These are phyloP conservation scores for Lasioglossum figueresi DNA, from an alignment of 2,888 invertebrate species.

Conservation along the genomic window DNA sequence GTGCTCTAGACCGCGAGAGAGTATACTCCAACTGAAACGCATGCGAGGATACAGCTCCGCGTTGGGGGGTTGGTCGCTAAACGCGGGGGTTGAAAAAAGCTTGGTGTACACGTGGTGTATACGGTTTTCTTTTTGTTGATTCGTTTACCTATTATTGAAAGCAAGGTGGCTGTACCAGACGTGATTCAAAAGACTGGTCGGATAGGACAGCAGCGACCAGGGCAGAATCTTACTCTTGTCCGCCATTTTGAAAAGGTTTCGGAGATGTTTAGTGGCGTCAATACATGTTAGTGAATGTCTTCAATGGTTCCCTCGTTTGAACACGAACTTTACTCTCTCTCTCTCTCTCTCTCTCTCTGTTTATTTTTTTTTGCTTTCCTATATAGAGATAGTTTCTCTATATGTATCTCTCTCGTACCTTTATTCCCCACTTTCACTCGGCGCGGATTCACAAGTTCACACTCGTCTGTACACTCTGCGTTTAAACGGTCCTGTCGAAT, in stretches of 20 bases:
- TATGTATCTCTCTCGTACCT: conserved; percentile 59
- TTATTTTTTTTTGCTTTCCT: conserved; percentile 1
- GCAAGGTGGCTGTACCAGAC: conserved; percentile 82
- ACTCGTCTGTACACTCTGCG: conserved; percentile 29
- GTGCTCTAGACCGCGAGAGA: not conserved
- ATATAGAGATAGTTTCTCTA: conserved; percentile 24
- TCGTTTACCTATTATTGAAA: conserved; percentile 77
- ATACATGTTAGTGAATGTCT: conserved; percentile 61
- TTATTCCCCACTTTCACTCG: conserved; percentile 42
- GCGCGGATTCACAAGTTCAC: conserved; percentile 27
- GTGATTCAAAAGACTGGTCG: conserved; percentile 80
- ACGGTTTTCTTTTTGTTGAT: conserved; percentile 16
- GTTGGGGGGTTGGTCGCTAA: not conserved
- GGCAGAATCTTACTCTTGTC: conserved; percentile 82
- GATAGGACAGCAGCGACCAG: conserved; percentile 81
- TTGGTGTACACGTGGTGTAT: conserved; percentile 34
- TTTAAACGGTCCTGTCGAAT: not conserved
- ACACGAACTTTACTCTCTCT: conserved; percentile 22
- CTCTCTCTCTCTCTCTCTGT: not conserved
- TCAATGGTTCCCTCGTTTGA: conserved; percentile 44
- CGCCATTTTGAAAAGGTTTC: conserved; percentile 76
- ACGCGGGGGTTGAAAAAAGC: conserved; percentile 22
- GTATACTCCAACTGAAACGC: conserved; percentile 17
- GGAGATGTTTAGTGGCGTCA: conserved; percentile 56
- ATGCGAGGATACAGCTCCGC: conserved; percentile 31